phyloP scores from a whole-genome alignment of 2,888 invertebrate genomes.

The Sesia apiformis region DNA sequence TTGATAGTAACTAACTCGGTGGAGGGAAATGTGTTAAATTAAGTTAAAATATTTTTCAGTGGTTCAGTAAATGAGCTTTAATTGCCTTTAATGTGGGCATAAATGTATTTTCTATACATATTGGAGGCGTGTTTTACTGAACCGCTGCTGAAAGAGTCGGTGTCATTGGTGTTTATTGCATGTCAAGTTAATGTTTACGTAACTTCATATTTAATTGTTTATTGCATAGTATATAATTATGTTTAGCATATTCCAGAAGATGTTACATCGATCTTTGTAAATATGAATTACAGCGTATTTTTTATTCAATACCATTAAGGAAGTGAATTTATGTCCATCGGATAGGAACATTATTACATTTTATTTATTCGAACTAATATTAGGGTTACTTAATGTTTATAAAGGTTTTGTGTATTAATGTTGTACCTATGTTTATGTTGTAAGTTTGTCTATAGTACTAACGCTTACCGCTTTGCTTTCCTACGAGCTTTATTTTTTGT shows the following conservation, averaged over 20 bases:
- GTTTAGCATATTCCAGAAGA: conserved; percentile 5
- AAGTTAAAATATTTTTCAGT: conserved; percentile 23
- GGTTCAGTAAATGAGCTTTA: conserved; percentile 21
- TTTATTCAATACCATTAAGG: conserved; percentile 34
- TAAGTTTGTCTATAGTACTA: conserved; percentile 37
- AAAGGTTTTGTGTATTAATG: conserved; percentile 45
- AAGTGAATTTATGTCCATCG: conserved; percentile 51
- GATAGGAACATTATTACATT: conserved; percentile 29
- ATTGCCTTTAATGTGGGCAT: conserved; percentile 19
- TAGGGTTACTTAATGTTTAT: conserved; percentile 33
- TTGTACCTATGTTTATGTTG: conserved; percentile 32
- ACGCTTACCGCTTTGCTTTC: conserved; percentile 51
- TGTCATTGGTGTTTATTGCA: conserved; percentile 45
- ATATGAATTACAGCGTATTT: conserved; percentile 42
- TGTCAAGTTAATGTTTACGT: conserved; percentile 43
- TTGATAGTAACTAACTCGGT: conserved; percentile 33
- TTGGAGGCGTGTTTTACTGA: conserved; percentile 20
- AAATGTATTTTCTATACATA: conserved; percentile 14
- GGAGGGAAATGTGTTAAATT: conserved; percentile 25
- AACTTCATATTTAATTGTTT: conserved; percentile 27
- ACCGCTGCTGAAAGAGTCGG: conserved; percentile 19
- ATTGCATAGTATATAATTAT: conserved; percentile 15
- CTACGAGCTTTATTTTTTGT: conserved; percentile 23
- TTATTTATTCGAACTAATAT: conserved; percentile 41
- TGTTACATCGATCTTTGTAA: conserved; percentile 42